phyloP scores from a whole-genome alignment of 1,140 invertebrate species.

The Musca domestica region DNA sequence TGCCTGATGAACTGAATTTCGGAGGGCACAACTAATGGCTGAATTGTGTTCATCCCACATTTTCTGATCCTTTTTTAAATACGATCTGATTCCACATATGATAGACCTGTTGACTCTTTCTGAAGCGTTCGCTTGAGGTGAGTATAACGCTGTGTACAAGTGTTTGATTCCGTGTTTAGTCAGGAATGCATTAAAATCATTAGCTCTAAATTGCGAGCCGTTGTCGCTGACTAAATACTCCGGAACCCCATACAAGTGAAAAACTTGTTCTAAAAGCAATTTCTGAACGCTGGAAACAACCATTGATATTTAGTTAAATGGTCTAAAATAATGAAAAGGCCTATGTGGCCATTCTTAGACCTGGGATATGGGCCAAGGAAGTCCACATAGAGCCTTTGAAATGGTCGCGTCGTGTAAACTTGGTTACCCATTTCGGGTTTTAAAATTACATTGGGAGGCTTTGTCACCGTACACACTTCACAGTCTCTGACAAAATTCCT shows the following conservation, averaged over 20 bases:
- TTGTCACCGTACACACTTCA: neutral
- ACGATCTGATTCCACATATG: constrained; percentile 15
- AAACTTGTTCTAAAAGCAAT: neutral
- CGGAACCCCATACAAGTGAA: neutral
- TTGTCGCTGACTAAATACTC: constrained; percentile 1
- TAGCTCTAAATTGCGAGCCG: too few species aligned
- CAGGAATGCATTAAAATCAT: too few species aligned
- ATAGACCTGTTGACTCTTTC: neutral
- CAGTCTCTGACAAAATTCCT: neutral
- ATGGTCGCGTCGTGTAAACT: neutral
- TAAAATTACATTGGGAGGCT: neutral
- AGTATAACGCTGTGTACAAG: constrained; percentile 1
- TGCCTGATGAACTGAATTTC: neutral
- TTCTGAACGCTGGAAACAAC: neutral
- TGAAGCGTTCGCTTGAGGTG: neutral
- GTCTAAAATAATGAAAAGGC: too few species aligned
- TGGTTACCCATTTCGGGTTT: neutral
- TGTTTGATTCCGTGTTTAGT: neutral
- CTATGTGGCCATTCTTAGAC: neutral
- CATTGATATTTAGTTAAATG: neutral
- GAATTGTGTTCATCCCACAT: constrained; percentile 22
- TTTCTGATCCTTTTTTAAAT: neutral
- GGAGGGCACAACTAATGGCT: constrained; percentile 14
- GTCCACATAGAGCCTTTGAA: neutral
- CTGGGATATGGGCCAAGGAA: neutral